Base-by-base conservation (phyloP, 1,140 invertebrate genomes). In the Brachionus paranguensis region DNA sequence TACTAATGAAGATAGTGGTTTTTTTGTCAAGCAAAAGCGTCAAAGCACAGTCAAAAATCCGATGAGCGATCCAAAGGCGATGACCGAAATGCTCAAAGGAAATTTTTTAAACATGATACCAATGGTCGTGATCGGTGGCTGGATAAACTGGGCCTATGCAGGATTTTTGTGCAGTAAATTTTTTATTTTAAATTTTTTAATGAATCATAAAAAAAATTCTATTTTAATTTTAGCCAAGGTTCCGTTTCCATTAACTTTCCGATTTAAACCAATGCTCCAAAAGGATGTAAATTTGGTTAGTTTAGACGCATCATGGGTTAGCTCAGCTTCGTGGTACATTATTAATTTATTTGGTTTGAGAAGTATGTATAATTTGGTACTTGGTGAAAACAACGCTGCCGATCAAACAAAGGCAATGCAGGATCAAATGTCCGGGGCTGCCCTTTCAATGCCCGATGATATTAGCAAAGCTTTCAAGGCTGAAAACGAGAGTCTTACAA, bases 131-230 rank as follows among this genome's bases (percentile, higher is more conserved):
- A 98, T 99, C 86, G 97, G 97, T 87, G 97, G 94, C 14, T 99
- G 97, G 97, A 99, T 99, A 86, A 99, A 99, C 88, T 99, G 97
- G 97, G 98, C 98, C 91, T 99, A 99, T 89, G 98, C 96, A 84
- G 98, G 98, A 72, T 99, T 99, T 90, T 94, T 99, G 50, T 99
- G 97, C 70, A 99, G 94, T 94, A 92, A 91, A 55, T 14, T 64
- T 5, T 17, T 50, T 33, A 24, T 17, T 17, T 8, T 5, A 68
- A 20, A 79, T 1, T 47, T 68, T 41, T 45, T 20, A 8, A 24
- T 24, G 24, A 45, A 20, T 47, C 12, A 74, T n/a, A n/a, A 1
- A 37, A 70, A 4, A 4, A 29, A n/a, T 47, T 43, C 33, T 74
- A 4, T 76, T 85, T 83, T 60, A 84, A 84, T 87, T 88, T 78